Evolutionary conservation across 2,797 vertebrate species (phyloP).

Genomic region (Acestrorhynchus altus): DNA sequence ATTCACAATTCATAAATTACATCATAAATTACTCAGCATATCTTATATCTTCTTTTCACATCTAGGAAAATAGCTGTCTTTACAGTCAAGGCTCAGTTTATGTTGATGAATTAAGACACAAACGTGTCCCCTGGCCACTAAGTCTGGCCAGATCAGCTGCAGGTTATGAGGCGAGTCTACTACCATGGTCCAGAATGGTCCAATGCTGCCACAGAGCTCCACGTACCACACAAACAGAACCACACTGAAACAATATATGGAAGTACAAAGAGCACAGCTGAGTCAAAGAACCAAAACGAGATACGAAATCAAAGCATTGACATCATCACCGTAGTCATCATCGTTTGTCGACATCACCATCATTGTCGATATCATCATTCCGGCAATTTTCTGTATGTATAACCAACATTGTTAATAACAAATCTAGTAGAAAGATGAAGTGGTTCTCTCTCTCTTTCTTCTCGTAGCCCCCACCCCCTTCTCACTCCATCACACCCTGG

Average conservation of each 20-base stretch:
- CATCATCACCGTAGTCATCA: constrained; percentile 44
- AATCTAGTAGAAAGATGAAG: constrained; percentile 71
- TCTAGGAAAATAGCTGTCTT: constrained; percentile 34
- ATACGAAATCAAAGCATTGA: constrained; percentile 53
- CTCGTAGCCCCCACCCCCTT: constrained; percentile 65
- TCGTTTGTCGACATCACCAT: constrained; percentile 48
- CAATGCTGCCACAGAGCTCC: constrained; percentile 66
- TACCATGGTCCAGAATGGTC: constrained; percentile 52
- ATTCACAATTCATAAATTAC: constrained; percentile 27
- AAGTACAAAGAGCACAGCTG: constrained; percentile 57
- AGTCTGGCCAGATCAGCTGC: constrained; percentile 9
- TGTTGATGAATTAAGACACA: background rate
- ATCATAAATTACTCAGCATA: constrained; percentile 14
- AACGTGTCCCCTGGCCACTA: constrained; percentile 30
- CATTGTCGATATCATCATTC: constrained; percentile 58
- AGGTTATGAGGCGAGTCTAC: constrained; percentile 40
- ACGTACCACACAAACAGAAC: constrained; percentile 58
- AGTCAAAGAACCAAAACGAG: constrained; percentile 57
- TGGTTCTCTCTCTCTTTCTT: constrained; percentile 78
- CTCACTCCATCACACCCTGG: constrained; percentile 70
- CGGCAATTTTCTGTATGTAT: constrained; percentile 45
- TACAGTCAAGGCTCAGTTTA: constrained; percentile 18
- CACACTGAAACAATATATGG: constrained; percentile 56
- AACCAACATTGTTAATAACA: constrained; percentile 62
- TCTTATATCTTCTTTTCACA: background rate